Conservation (phyloP, 1,140 invertebrate genomes). For the Ectropis grisescens region DNA sequence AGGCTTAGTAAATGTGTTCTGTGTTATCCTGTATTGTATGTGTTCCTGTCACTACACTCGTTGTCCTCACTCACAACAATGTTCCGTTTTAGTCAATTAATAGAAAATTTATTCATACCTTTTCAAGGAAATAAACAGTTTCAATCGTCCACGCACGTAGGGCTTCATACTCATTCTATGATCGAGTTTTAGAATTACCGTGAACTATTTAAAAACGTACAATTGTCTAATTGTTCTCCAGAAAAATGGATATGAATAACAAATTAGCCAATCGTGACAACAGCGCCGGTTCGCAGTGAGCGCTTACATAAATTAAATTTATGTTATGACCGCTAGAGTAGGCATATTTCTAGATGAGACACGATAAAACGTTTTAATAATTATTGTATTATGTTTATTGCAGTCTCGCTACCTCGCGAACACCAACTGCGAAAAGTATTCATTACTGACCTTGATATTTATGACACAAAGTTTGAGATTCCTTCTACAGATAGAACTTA, state of each 20-base stretch:
- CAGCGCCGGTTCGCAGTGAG: too few species aligned
- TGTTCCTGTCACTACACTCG: slow-evolving; percentile 23
- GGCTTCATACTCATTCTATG: too few species aligned
- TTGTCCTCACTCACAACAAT: slow-evolving; percentile 31
- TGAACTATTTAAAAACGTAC: too few species aligned
- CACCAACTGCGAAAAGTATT: slow-evolving; percentile 16
- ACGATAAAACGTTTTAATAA: too few species aligned
- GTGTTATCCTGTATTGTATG: too few species aligned
- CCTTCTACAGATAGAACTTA: slow-evolving; percentile 8
- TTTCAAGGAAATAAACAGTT: slow-evolving; percentile 25
- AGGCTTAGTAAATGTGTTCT: too few species aligned
- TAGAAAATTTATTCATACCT: slow-evolving; percentile 23
- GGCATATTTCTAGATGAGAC: slow-evolving; percentile 12
- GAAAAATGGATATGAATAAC: too few species aligned
- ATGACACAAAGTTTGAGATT: slow-evolving; percentile 21
- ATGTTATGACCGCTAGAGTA: not conserved
- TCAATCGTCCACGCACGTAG: too few species aligned
- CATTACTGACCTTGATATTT: slow-evolving; percentile 28
- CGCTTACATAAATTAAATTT: slow-evolving; percentile 6
- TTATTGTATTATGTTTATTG: slow-evolving; percentile 6
- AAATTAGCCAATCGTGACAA: too few species aligned
- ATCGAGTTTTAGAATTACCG: too few species aligned
- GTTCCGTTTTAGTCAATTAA: slow-evolving; percentile 29
- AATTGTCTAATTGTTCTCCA: too few species aligned
- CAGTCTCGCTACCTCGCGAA: slow-evolving; percentile 9